Evolutionary conservation across 2,888 invertebrate species (phyloP).

Genomic region (Dione juno): DNA sequence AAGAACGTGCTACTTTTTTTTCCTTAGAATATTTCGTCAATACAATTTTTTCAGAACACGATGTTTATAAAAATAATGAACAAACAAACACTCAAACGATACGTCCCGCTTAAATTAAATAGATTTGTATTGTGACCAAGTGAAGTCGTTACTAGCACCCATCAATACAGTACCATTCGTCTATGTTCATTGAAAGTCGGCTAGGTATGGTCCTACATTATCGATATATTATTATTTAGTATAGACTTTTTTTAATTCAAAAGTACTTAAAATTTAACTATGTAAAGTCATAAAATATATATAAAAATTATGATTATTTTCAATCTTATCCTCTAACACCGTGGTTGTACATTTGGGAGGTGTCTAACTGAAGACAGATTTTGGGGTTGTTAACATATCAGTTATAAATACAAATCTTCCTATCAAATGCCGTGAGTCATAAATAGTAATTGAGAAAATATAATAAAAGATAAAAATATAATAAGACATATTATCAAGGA

Average conservation of each 20-base stretch:
- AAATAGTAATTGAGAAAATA: neutral
- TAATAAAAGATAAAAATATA: too few relatives aligned
- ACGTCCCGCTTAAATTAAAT: constrained; percentile 40
- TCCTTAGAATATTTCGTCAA: constrained; percentile 7
- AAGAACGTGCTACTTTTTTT: neutral
- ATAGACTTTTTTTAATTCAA: too few relatives aligned
- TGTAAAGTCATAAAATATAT: too few relatives aligned
- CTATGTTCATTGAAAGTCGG: constrained; percentile 33
- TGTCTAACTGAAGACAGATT: too few relatives aligned
- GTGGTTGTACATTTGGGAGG: too few relatives aligned
- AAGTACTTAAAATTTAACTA: too few relatives aligned
- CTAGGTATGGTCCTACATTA: constrained; percentile 11
- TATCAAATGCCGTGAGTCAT: too few relatives aligned
- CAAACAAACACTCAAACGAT: neutral
- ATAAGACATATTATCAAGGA: too few relatives aligned
- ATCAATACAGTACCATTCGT: constrained; percentile 61
- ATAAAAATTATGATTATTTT: too few relatives aligned
- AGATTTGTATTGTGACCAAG: constrained; percentile 67
- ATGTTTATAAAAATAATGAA: neutral
- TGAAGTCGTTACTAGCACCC: constrained; percentile 45
- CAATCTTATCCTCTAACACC: too few relatives aligned
- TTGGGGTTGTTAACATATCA: neutral
- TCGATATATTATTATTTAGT: constrained; percentile 17
- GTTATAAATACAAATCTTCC: neutral
- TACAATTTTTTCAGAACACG: neutral